Base-by-base conservation (phyloP, 2,888 invertebrate species). In the Tetragonula carbonaria region DNA sequence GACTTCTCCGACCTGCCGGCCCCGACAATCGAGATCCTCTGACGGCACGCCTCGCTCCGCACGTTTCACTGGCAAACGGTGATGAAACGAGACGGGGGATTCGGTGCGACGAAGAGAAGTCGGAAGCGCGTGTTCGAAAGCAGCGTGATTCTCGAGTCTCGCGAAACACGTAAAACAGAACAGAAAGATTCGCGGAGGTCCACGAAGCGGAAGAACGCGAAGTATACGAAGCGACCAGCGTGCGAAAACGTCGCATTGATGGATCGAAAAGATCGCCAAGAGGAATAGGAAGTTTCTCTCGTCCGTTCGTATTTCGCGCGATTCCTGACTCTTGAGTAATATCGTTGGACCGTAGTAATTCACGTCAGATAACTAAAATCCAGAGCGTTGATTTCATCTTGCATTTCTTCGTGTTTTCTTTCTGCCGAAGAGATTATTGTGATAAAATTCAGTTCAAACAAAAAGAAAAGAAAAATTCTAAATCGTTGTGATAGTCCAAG, bases 171-270 rank as follows among this genome's bases (percentile, higher is more conserved):
- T 55, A 13, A n/a, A 63, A 55, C 68, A 63, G 51, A 51, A 45
- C 45, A 28, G 45, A 33, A 45, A 45, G 28, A 45, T 45, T 45
- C 66, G n/a, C 65, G 67, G 68, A 73, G 62, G 81, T 80, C 51
- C 23, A 68, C 55, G 66, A 59, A 63, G 23, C 81, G 59, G 68
- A 73, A 67, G 62, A 50, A 53, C 72, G 16, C 50, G 8, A 45
- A 23, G 81, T 81, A 81, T 73, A 81, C 73, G 81, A 81, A 68
- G 23, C 81, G 53, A 45, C n/a, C 23, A 45, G n/a, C 76, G 76
- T 18, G 53, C 33, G 18, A n/a, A 28, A 33, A 59, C 21, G 51
- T 33, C 67, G 45, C 55, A 21, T 55, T 0, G 16, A 70, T 18
- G 4, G 28, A 70, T 51, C 51, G 45, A 45, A 45, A 45, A 45